Percentiles rank a stretch among this genome's conserved stretches.
Evolutionary conservation across 2,113 vertebrate species (phyloP).

Genomic region (Tachysurus vachellii): DNA sequence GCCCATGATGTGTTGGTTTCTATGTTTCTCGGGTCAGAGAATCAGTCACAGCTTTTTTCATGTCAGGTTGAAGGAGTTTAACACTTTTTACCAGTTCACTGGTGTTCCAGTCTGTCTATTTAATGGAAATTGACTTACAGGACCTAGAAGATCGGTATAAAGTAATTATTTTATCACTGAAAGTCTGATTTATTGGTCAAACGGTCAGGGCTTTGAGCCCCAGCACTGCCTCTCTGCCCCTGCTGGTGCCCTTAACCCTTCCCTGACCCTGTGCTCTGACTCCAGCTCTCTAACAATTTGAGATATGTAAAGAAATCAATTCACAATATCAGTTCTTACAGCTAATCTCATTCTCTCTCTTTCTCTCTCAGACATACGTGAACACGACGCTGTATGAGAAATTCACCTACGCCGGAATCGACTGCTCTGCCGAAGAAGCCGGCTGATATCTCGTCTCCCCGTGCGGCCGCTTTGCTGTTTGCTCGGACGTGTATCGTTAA

Average conservation of each 20-base stretch:
- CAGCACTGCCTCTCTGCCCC: no score
- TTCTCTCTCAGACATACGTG: slow-evolving; percentile 78
- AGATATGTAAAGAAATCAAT: background rate
- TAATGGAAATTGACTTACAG: no score
- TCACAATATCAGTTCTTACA: background rate
- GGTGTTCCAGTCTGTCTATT: no score
- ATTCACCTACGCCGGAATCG: slow-evolving; percentile 86
- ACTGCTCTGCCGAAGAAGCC: slow-evolving; percentile 87
- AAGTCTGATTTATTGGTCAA: no score
- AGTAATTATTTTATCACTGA: no score
- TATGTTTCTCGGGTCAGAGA: background rate
- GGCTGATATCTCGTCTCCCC: slow-evolving; percentile 62
- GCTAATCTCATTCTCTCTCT: slow-evolving; percentile 3
- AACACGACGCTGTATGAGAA: slow-evolving; percentile 89
- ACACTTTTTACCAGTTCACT: no score
- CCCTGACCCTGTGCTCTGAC: no score
- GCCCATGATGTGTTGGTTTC: background rate
- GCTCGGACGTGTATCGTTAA: slow-evolving; percentile 39
- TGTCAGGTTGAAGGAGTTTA: no score
- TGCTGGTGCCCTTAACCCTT: no score
- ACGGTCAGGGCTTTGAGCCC: no score
- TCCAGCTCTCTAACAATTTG: background rate
- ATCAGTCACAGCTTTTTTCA: background rate
- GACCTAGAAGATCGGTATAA: no score
- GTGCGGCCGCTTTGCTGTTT: background rate